Evolutionary conservation across 2,888 invertebrate species (phyloP).

Genomic region (Drosophila falleni): DNA sequence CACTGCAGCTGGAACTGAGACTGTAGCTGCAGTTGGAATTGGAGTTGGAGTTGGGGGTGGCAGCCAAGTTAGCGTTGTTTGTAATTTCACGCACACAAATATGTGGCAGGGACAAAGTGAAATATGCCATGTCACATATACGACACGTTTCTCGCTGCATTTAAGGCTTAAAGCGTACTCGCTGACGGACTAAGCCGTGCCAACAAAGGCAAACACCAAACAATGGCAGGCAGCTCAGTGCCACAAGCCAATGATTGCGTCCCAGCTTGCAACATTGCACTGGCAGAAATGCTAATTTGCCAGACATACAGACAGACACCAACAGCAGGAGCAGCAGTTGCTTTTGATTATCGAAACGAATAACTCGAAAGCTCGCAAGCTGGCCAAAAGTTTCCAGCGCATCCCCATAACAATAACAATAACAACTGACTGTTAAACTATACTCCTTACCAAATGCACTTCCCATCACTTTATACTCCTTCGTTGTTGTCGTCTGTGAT

Average conservation of each 20-base stretch:
- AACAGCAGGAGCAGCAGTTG: constrained; percentile 27
- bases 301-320: constrained; percentile 29
- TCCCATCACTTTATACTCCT: constrained; percentile 30
- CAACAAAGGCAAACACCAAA: constrained; percentile 54
- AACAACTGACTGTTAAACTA: constrained; percentile 8
- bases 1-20: constrained; percentile 3
- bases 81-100: constrained; percentile 41
- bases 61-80: constrained; percentile 28
- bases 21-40: neutral
- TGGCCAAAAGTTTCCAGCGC: constrained; percentile 45
- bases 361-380: constrained; percentile 32
- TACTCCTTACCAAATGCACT: constrained; percentile 50
- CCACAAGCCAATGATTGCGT: constrained; percentile 40
- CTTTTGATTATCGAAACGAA: constrained; percentile 48
- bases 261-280: constrained; percentile 40
- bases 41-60: neutral
- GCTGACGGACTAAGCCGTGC: constrained; percentile 66
- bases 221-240: constrained; percentile 38
- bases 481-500: neutral
- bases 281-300: constrained; percentile 73
- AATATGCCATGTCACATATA: constrained; percentile 66
- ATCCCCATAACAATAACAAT: constrained; percentile 25
- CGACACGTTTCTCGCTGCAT: constrained; percentile 54
- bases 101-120: constrained; percentile 29
- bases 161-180: constrained; percentile 66